Base-by-base conservation (phyloP, 2,113 vertebrate genomes). In the Protomyctophum bolini region DNA sequence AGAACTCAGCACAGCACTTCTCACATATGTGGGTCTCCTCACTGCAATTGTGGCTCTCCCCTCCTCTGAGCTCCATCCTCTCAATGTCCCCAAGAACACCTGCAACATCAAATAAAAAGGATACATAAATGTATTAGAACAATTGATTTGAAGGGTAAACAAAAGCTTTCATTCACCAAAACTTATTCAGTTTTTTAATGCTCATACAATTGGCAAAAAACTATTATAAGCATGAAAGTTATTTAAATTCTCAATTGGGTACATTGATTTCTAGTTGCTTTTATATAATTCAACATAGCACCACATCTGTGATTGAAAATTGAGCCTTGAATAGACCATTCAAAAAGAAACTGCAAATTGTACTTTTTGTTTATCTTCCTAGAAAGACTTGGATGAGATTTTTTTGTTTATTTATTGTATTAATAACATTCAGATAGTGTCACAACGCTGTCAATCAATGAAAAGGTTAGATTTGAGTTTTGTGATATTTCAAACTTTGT, bases 1-100 rank as follows among this genome's bases (percentile, higher is more conserved):
- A 95, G 92, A 98, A 98, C 87, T 98, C 96, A 0, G 95, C 96
- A 0, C 96, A 98, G 91, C 96, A 98, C 80, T 88, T 93, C 74
- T 94, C 93, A 47, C 97, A 98, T 76, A 98, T 71, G 2, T 92
- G 96, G 10, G 95, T 95, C 79, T 97, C 96, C 83, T 96, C 95
- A 0, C 94, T 88, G 78, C 93, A 91, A 0, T 93, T 94, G 73
- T 86, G 79, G 90, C 94, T 93, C 80, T 95, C 94, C 0, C 84
- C 90, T 66, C 92, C 91, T 0, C 86, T 92, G 58, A 45, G n/a
- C 52, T 95, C 95, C 8, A 88, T 93, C 29, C 94, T 92, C 62
- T 92, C 92, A 9, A 83, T 81, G 81, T 86, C 92, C 81, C 94
- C 95, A 85, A 90, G 86, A 0, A 92, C 72, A 81, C 83, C 94